These are phyloP conservation scores for Brenthis daphne DNA, from an alignment of 2,888 invertebrate genomes.

Conservation along the genomic window DNA sequence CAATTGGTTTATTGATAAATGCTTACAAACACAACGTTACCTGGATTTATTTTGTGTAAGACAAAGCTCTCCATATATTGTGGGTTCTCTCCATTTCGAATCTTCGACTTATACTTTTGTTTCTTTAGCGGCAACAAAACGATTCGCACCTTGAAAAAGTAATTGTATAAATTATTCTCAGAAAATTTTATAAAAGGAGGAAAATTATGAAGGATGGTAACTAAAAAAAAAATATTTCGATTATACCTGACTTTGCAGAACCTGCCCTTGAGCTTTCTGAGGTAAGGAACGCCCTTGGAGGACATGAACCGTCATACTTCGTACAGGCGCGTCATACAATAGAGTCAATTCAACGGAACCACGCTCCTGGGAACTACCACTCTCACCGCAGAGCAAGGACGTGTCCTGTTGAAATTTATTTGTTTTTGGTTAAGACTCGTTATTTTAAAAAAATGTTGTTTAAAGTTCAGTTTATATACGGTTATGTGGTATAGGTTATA, in stretches of 20 bases:
- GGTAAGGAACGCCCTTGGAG: slow-evolving; percentile 92
- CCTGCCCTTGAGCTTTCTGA: slow-evolving; percentile 75
- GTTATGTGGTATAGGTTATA: too few species aligned
- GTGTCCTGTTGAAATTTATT: slow-evolving; percentile 61
- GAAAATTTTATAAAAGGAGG: neutral
- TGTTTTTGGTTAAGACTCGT: too few species aligned
- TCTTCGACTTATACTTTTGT: slow-evolving; percentile 96
- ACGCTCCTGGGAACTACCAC: slow-evolving; percentile 80
- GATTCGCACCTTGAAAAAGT: slow-evolving; percentile 87
- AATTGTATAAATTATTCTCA: neutral
- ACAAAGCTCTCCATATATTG: slow-evolving; percentile 97
- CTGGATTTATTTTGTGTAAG: slow-evolving; percentile 94
- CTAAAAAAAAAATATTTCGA: neutral
- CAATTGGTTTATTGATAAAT: neutral
- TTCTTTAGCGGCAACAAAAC: slow-evolving; percentile 95
- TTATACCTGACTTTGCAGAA: slow-evolving; percentile 70
- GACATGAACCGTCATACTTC: slow-evolving; percentile 95
- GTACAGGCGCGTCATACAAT: slow-evolving; percentile 93
- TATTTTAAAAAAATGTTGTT: slow-evolving; percentile 28
- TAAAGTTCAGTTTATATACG: too few species aligned
- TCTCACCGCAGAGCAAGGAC: slow-evolving; percentile 73
- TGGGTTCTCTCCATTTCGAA: slow-evolving; percentile 94
- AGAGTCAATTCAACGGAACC: slow-evolving; percentile 94
- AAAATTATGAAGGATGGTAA: neutral
- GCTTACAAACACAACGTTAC: slow-evolving; percentile 55